These are phyloP conservation scores for Melanogrammus aeglefinus DNA, from an alignment of 2,797 vertebrate species.

Conservation along the genomic window DNA sequence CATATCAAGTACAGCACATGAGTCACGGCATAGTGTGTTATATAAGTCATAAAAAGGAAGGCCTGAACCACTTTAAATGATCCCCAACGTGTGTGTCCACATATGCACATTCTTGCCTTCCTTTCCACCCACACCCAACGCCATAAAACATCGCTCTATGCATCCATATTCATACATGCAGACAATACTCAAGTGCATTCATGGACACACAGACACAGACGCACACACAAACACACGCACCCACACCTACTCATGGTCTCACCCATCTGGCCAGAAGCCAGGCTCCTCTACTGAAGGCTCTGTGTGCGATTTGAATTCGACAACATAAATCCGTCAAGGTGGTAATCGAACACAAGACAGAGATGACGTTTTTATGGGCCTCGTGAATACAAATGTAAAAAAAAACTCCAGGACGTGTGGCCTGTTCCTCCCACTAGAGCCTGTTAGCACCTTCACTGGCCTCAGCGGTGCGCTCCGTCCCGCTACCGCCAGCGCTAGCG, in stretches of 20 bases:
- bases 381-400: conserved; percentile 54
- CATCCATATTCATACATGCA: conserved; percentile 37
- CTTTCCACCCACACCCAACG: conserved; percentile 33
- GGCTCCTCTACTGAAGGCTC: conserved; percentile 64
- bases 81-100: not conserved
- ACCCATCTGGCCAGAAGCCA: conserved; percentile 70
- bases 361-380: conserved; percentile 71
- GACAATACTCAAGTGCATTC: conserved; percentile 10
- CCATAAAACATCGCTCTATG: conserved; percentile 60
- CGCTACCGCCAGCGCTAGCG: conserved; percentile 33
- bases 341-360: conserved; percentile 69
- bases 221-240: conserved; percentile 23
- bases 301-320: conserved; percentile 55
- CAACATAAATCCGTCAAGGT: conserved; percentile 74
- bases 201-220: conserved; percentile 32
- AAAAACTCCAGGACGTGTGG: conserved; percentile 27
- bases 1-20: not conserved
- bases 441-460: conserved; percentile 63
- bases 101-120: conserved; percentile 32
- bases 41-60: not conserved
- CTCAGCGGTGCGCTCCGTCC: conserved; percentile 64
- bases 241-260: conserved; percentile 28
- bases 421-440: conserved; percentile 32
- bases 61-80: not conserved
- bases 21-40: not conserved